Evolutionary conservation across 2,113 vertebrate species (phyloP).

Genomic region (Psettodes erumei): DNA sequence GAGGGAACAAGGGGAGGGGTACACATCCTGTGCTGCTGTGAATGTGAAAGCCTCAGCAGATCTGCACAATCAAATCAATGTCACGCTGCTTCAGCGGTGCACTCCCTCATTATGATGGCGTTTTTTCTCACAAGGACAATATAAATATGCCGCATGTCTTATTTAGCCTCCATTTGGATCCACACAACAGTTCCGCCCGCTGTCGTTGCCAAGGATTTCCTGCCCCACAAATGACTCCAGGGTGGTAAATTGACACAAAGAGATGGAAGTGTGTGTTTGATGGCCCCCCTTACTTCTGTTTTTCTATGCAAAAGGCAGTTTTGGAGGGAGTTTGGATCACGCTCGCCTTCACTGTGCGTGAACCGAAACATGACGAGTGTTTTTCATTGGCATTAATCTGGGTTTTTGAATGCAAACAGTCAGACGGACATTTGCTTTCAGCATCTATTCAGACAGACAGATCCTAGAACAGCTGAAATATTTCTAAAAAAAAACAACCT

Average conservation of each 20-base stretch:
- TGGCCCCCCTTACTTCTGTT: slow-evolving; percentile 43
- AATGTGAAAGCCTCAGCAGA: slow-evolving; percentile 62
- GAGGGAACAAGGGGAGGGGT: slow-evolving; percentile 26
- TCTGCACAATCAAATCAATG: slow-evolving; percentile 62
- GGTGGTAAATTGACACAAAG: slow-evolving; percentile 25
- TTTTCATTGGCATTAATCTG: too few species aligned
- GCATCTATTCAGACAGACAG: neutral
- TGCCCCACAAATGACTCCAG: slow-evolving; percentile 32
- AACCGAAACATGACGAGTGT: too few species aligned
- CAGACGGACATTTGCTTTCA: neutral
- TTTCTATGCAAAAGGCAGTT: slow-evolving; percentile 23
- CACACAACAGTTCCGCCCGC: slow-evolving; percentile 10
- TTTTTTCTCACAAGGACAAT: slow-evolving; percentile 45
- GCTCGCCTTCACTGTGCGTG: neutral
- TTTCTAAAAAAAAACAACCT: too few species aligned
- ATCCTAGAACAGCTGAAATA: neutral
- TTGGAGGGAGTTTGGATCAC: slow-evolving; percentile 22
- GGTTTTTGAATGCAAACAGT: neutral
- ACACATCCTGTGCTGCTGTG: slow-evolving; percentile 26
- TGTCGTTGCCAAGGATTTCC: slow-evolving; percentile 29
- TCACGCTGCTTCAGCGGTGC: slow-evolving; percentile 41
- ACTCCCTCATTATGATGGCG: slow-evolving; percentile 41
- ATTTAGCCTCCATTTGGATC: slow-evolving; percentile 23
- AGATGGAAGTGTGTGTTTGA: slow-evolving; percentile 44
- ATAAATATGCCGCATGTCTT: slow-evolving; percentile 33